Conservation (phyloP, 1,140 invertebrate genomes). For the Whitmania pigra region DNA sequence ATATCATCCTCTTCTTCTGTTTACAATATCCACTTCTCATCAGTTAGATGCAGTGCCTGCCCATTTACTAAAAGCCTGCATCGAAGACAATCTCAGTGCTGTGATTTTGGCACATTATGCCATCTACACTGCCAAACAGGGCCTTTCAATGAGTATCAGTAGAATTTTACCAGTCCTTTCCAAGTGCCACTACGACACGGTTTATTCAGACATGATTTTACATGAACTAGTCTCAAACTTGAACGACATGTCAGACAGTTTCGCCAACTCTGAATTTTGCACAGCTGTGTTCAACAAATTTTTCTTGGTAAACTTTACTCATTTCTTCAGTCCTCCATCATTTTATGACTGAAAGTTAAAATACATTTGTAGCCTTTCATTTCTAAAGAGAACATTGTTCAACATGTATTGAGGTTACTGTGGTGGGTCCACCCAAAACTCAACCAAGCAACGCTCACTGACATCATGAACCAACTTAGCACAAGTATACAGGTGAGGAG, state of each 20-base stretch:
- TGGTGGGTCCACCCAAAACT: conserved; percentile 83
- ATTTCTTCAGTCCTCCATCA: neutral
- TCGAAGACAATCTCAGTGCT: conserved; percentile 76
- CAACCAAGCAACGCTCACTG: neutral
- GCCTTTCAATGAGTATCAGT: conserved; percentile 69
- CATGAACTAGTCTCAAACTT: conserved; percentile 75
- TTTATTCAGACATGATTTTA: conserved; percentile 86
- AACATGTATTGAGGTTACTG: conserved; percentile 77
- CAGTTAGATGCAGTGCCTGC: conserved; percentile 22
- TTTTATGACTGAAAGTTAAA: too few relatives aligned
- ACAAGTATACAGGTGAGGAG: neutral
- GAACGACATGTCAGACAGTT: conserved; percentile 79
- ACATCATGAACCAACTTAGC: neutral
- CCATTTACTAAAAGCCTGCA: conserved; percentile 11
- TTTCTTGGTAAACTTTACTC: conserved; percentile 53
- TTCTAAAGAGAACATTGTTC: conserved; percentile 75
- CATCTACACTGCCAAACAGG: conserved; percentile 52
- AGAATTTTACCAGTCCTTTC: conserved; percentile 73
- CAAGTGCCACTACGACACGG: conserved; percentile 75
- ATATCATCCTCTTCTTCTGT: neutral
- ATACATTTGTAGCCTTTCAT: conserved; percentile 50
- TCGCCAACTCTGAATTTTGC: conserved; percentile 82
- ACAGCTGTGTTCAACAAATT: conserved; percentile 91
- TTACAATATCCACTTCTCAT: neutral
- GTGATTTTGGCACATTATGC: conserved; percentile 90